phyloP scores from a whole-genome alignment of 2,797 vertebrate genomes.

The Spheniscus humboldti region DNA sequence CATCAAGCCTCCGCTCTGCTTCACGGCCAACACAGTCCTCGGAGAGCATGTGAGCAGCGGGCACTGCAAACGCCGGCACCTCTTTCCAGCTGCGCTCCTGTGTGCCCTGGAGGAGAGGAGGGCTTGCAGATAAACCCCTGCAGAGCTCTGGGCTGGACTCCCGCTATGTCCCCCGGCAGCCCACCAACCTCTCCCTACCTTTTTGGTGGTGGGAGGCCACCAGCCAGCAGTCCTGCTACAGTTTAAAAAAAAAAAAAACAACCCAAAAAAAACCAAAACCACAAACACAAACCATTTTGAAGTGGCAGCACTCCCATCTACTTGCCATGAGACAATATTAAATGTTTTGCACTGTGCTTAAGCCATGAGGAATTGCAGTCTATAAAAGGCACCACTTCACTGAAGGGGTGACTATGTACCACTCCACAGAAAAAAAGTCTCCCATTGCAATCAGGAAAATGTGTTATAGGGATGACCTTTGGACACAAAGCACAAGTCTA shows the following conservation, averaged over 20 bases:
- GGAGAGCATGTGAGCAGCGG: neutral
- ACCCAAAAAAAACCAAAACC: too few species aligned
- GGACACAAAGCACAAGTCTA: constrained; percentile 64
- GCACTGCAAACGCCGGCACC: neutral
- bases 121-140: neutral
- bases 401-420: constrained; percentile 8
- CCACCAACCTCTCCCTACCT: neutral
- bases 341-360: neutral
- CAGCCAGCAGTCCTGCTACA: neutral
- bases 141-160: neutral
- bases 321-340: neutral
- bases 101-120: neutral
- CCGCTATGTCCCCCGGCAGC: neutral
- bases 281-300: neutral
- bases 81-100: neutral
- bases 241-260: neutral
- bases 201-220: neutral
- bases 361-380: constrained; percentile 35
- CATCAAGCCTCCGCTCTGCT: neutral
- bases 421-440: constrained; percentile 52
- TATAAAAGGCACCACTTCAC: constrained; percentile 46
- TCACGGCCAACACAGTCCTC: neutral
- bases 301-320: neutral
- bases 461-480: constrained; percentile 58
- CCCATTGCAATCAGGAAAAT: constrained; percentile 60